phyloP scores from a whole-genome alignment of 1,140 invertebrate genomes.

The Magallana angulata region DNA sequence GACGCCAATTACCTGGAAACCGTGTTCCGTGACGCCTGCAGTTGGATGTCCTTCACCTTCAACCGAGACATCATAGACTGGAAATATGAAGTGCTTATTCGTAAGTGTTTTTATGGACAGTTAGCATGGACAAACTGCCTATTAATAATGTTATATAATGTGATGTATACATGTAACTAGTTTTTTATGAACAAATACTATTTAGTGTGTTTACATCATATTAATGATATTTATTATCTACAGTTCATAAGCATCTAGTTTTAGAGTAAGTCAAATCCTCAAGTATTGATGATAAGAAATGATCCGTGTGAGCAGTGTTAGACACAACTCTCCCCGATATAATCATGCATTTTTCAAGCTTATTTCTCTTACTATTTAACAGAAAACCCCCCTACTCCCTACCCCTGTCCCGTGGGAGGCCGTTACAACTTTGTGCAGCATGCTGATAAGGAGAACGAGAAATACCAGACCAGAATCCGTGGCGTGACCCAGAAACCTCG shows the following conservation, averaged over 20 bases:
- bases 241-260: too few species aligned
- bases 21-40: constrained; percentile 78
- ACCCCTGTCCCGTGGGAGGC: constrained; percentile 96
- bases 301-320: too few species aligned
- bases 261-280: too few species aligned
- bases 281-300: too few species aligned
- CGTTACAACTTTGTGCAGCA: constrained; percentile 96
- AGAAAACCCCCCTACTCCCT: constrained; percentile 94
- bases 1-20: constrained; percentile 66
- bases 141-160: too few species aligned
- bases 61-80: constrained; percentile 76
- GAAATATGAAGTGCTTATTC: constrained; percentile 78
- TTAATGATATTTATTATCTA: too few species aligned
- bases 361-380: constrained; percentile 63
- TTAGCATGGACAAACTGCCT: too few species aligned
- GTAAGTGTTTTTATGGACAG: constrained; percentile 65
- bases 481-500: constrained; percentile 95
- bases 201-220: too few species aligned
- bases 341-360: too few species aligned
- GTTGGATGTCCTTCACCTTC: constrained; percentile 78
- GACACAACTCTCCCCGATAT: too few species aligned
- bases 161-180: too few species aligned
- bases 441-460: constrained; percentile 86
- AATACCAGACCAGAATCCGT: constrained; percentile 95
- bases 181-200: too few species aligned